Evolutionary conservation across 2,113 vertebrate species (phyloP).

Genomic region (Oceanites oceanicus): DNA sequence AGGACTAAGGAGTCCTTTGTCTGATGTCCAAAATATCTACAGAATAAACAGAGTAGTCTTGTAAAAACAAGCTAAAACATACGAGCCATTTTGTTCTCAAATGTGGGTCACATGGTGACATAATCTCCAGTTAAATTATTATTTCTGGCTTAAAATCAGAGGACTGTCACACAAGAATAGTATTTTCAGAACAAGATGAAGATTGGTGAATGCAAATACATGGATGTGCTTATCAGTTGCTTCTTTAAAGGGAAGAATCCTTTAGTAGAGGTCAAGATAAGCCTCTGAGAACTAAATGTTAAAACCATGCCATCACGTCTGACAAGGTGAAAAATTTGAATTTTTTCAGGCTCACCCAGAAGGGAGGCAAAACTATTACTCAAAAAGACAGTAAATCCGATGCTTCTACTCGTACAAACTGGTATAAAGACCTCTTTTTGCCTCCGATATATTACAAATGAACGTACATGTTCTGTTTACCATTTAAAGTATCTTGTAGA

Average conservation of each 20-base stretch:
- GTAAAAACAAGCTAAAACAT: neutral
- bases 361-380: neutral
- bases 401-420: neutral
- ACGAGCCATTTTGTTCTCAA: neutral
- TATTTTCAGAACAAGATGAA: neutral
- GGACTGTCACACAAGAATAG: neutral
- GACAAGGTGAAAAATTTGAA: neutral
- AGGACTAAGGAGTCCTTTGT: neutral
- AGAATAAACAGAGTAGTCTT: neutral
- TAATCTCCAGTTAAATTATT: neutral
- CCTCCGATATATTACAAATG: neutral
- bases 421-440: neutral
- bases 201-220: neutral
- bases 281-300: neutral
- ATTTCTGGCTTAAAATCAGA: constrained; percentile 6
- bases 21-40: neutral
- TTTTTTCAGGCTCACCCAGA: neutral
- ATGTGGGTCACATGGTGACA: neutral
- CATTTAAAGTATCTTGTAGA: constrained; percentile 51
- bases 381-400: neutral
- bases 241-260: neutral
- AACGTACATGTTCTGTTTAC: constrained; percentile 5
- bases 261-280: neutral
- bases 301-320: neutral
- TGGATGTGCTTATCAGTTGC: neutral